These are phyloP conservation scores for Caenorhabditis plicata DNA, from an alignment of 2,888 invertebrate genomes.

Conservation along the genomic window DNA sequence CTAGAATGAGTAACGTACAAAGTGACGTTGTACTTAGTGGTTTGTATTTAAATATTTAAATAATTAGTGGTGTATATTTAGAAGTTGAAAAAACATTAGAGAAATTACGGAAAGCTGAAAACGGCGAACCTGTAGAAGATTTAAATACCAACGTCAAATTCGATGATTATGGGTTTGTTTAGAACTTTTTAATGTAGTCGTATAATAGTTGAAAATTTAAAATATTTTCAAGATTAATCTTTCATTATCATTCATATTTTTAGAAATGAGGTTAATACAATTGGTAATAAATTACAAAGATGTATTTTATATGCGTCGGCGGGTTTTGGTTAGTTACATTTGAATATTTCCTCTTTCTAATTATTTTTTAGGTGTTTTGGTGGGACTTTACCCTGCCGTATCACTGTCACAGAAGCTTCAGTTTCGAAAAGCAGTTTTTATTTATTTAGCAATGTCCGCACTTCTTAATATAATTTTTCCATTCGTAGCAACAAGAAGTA, in stretches of 20 bases:
- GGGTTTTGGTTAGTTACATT: slow-evolving; percentile 10
- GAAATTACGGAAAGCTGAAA: slow-evolving; percentile 19
- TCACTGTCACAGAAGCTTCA: slow-evolving; percentile 5
- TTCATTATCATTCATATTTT: neutral
- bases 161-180: too few species aligned
- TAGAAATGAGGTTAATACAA: slow-evolving; percentile 5
- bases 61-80: neutral
- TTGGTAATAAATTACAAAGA: slow-evolving; percentile 1
- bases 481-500: neutral
- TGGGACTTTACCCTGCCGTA: slow-evolving; percentile 10
- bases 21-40: slow-evolving; percentile 18
- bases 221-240: neutral
- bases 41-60: neutral
- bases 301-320: slow-evolving; percentile 17
- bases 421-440: slow-evolving; percentile 11
- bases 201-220: too few species aligned
- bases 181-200: too few species aligned
- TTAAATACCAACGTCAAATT: too few species aligned
- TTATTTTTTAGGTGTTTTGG: slow-evolving; percentile 1
- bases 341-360: neutral
- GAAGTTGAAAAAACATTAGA: slow-evolving; percentile 25
- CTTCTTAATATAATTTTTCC: neutral
- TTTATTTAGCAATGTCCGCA: slow-evolving; percentile 2
- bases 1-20: slow-evolving; percentile 2
- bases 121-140: neutral